Evolutionary conservation across 1,140 invertebrate species (phyloP).

Genomic region (Scylla paramamosain): DNA sequence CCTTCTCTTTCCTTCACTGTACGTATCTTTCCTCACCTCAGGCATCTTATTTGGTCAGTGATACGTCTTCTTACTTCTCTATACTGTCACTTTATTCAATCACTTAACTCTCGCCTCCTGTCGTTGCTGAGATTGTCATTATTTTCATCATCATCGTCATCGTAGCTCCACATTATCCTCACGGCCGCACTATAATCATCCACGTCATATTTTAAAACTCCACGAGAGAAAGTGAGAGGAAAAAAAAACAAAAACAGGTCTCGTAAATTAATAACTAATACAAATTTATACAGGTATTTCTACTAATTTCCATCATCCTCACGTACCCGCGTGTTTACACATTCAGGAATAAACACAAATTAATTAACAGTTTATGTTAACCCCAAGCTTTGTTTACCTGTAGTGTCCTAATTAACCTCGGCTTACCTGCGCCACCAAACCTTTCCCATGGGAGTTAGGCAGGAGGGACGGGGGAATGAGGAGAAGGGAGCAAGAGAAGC

Average conservation of each 20-base stretch:
- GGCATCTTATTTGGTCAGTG: not conserved
- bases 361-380: constrained; percentile 5
- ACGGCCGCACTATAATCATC: too few relatives aligned
- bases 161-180: too few relatives aligned
- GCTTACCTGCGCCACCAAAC: not conserved
- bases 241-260: not conserved
- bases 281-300: not conserved
- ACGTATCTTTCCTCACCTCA: not conserved
- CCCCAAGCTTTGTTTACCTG: not conserved
- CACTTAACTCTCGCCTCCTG: too few relatives aligned
- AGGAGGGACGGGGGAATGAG: not conserved
- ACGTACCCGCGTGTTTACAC: not conserved
- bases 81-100: too few relatives aligned
- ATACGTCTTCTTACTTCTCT: too few relatives aligned
- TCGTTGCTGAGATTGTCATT: too few relatives aligned
- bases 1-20: not conserved
- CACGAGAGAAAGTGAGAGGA: too few relatives aligned
- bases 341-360: constrained; percentile 1
- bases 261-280: not conserved
- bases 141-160: too few relatives aligned
- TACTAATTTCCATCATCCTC: not conserved
- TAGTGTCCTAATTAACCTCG: not conserved
- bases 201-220: too few relatives aligned
- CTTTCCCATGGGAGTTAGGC: not conserved
- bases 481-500: not conserved